These are phyloP conservation scores for Aporophyla lueneburgensis DNA, from an alignment of 2,888 invertebrate species.

Conservation along the genomic window DNA sequence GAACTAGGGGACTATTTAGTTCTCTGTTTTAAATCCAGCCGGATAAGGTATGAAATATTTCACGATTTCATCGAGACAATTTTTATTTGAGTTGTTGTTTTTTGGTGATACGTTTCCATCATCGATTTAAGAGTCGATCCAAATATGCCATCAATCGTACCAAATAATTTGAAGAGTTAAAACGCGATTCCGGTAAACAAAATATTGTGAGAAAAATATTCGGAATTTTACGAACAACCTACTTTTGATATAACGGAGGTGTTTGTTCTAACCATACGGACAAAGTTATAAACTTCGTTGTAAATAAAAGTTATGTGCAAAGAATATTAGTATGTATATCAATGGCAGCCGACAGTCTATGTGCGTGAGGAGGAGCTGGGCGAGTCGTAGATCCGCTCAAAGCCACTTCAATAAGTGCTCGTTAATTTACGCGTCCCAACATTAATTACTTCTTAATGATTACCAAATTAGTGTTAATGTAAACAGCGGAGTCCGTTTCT, in stretches of 20 bases:
- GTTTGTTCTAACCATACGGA: background rate
- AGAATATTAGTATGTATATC: slow-evolving; percentile 4
- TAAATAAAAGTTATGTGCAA: background rate
- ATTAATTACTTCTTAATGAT: slow-evolving; percentile 46
- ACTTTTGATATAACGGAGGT: background rate
- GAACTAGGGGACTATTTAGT: background rate
- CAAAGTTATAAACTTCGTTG: background rate
- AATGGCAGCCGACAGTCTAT: slow-evolving; percentile 2
- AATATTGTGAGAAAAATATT: background rate
- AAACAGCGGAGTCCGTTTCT: slow-evolving; percentile 10
- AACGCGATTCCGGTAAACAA: background rate
- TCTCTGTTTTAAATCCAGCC: background rate
- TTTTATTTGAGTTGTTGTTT: background rate
- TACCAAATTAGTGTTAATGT: slow-evolving; percentile 37
- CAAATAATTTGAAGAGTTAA: background rate
- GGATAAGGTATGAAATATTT: background rate
- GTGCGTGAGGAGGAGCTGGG: slow-evolving; percentile 13
- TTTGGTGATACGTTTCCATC: background rate
- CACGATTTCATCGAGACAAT: background rate
- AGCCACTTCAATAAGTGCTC: slow-evolving; percentile 35
- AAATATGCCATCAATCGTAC: background rate
- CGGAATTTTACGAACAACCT: background rate
- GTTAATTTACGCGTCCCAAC: slow-evolving; percentile 39
- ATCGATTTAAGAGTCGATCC: background rate
- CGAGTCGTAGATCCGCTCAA: slow-evolving; percentile 22